phyloP scores from a whole-genome alignment of 2,113 vertebrate species.

The Herpetotheres cachinnans region DNA sequence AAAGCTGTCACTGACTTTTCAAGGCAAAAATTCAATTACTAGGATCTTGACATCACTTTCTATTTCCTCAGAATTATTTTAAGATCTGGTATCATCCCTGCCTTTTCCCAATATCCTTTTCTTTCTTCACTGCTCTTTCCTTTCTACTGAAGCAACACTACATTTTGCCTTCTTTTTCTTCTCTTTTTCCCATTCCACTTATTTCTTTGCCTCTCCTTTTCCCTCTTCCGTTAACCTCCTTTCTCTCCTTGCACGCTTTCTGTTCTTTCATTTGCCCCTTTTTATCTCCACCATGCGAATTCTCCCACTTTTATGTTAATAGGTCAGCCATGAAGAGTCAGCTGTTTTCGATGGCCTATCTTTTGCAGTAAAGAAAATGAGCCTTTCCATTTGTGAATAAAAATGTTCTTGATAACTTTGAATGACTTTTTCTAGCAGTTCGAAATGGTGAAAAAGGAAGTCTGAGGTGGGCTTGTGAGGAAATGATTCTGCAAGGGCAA shows the following conservation, averaged over 20 bases:
- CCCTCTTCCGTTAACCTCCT: not conserved
- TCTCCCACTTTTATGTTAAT: not conserved
- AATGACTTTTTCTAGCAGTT: not conserved
- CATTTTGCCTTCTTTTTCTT: not conserved
- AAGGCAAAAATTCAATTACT: constrained; percentile 15
- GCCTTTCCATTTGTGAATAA: not conserved
- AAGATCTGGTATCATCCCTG: not conserved
- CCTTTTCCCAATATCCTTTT: not conserved
- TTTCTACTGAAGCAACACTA: not conserved
- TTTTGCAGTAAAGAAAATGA: not conserved
- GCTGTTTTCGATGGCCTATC: not conserved
- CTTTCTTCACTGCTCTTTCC: not conserved
- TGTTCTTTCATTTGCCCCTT: not conserved
- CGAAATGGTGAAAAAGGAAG: not conserved
- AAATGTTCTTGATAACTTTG: not conserved
- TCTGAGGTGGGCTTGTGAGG: not conserved
- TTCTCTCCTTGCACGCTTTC: not conserved
- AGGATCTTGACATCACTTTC: not conserved
- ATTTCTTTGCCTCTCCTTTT: not conserved
- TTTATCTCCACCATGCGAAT: not conserved
- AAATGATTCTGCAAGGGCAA: not conserved
- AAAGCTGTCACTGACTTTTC: constrained; percentile 15
- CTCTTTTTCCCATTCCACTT: not conserved
- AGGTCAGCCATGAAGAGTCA: not conserved
- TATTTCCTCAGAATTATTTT: constrained; percentile 1